Conservation (phyloP, 37 sponge, comb jelly and placozoan genomes). For the Hormiphora californensis region DNA sequence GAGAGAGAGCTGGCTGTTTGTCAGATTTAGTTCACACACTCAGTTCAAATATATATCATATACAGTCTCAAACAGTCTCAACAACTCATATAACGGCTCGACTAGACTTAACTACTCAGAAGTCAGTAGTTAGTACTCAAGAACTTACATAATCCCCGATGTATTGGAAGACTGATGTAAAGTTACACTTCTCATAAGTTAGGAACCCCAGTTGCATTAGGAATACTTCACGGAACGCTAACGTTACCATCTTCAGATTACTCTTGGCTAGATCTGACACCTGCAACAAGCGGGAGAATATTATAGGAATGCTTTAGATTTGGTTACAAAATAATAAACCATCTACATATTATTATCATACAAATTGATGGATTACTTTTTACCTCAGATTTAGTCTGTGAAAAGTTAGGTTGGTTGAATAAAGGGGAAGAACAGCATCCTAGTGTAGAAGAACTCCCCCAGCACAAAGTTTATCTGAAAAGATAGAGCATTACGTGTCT, state of each 20-base stretch:
- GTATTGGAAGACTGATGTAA: constrained; percentile 18
- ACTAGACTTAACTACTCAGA: background rate
- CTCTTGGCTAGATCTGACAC: constrained; percentile 5
- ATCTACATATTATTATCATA: no score
- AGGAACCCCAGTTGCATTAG: constrained; percentile 23
- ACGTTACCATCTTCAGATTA: constrained; percentile 9
- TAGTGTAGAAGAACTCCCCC: constrained; percentile 29
- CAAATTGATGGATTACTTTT: no score
- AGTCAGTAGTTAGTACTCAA: background rate
- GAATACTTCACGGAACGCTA: constrained; percentile 35
- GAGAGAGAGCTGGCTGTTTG: background rate
- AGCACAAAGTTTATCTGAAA: constrained; percentile 45
- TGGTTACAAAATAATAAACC: no score
- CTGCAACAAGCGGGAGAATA: background rate
- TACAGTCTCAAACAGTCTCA: background rate
- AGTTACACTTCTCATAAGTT: constrained; percentile 3
- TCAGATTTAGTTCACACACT: no score
- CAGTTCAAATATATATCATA: no score
- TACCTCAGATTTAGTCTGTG: no score
- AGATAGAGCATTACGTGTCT: no score
- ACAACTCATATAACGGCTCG: background rate
- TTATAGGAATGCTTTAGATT: no score
- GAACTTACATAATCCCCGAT: constrained; percentile 38
- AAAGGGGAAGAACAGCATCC: constrained; percentile 50
- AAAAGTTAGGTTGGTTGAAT: no score